Conservation (phyloP, 2,113 vertebrate genomes). For the Pygoscelis adeliae region DNA sequence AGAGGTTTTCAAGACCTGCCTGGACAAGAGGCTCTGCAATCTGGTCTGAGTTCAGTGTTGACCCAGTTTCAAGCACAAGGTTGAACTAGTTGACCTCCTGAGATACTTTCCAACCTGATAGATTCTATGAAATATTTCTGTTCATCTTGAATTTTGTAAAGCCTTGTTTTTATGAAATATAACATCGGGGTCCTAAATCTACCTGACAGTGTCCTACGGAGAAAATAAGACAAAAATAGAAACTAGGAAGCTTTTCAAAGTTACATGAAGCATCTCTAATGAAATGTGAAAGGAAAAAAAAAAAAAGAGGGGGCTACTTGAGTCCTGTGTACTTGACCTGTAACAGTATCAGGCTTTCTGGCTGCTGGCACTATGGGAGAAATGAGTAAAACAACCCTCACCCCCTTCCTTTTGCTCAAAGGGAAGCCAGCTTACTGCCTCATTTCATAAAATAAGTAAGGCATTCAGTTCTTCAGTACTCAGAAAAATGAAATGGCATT, state of each 20-base stretch:
- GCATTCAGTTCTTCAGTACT: neutral
- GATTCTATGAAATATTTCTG: neutral
- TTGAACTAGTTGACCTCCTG: neutral
- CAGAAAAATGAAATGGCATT: neutral
- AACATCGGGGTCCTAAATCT: neutral
- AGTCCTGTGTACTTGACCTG: constrained; percentile 12
- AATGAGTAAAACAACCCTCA: neutral
- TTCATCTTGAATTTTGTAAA: neutral
- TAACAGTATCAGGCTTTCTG: neutral
- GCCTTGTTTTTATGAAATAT: neutral
- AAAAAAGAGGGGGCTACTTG: neutral
- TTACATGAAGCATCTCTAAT: constrained; percentile 10
- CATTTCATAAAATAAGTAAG: constrained; percentile 8
- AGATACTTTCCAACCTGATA: neutral
- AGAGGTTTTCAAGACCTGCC: neutral
- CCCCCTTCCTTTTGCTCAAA: neutral
- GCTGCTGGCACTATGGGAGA: neutral
- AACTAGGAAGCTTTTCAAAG: neutral
- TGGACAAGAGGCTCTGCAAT: neutral
- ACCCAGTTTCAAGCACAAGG: neutral
- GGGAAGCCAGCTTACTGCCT: neutral
- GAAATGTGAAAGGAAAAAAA: neutral
- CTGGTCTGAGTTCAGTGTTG: neutral
- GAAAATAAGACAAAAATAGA: neutral
- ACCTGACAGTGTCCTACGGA: neutral